Evolutionary conservation across 2,888 invertebrate species (phyloP).

Genomic region (Parapristionchus giblindavisi): DNA sequence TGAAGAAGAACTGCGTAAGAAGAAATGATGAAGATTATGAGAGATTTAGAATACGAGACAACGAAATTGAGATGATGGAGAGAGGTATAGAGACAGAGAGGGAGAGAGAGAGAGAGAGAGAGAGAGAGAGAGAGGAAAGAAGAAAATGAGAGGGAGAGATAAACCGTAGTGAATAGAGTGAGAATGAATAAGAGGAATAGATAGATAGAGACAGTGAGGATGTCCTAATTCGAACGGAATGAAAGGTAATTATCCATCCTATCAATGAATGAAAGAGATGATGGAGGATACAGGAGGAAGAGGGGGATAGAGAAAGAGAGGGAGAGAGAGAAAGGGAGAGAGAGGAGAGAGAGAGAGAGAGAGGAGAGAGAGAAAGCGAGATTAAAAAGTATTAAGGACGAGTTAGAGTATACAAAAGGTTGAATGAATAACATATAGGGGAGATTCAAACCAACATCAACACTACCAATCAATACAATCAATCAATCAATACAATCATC

Average conservation of each 20-base stretch:
- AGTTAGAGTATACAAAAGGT: background rate
- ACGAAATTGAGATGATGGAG: background rate
- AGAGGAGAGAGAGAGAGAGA: background rate
- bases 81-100: background rate
- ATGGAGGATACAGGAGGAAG: background rate
- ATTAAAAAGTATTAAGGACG: background rate
- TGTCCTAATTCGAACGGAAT: conserved; percentile 37
- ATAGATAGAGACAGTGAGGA: background rate
- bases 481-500: too few species aligned
- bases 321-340: background rate
- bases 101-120: background rate
- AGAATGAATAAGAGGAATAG: conserved; percentile 4
- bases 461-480: background rate
- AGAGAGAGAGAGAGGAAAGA: background rate
- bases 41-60: background rate
- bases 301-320: background rate
- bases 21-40: background rate
- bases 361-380: conserved; percentile 14
- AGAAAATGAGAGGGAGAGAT: background rate
- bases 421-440: background rate
- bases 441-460: background rate
- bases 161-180: conserved; percentile 9
- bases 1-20: too few species aligned
- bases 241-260: conserved; percentile 24
- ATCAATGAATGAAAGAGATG: background rate